A percentile compares a stretch with the other conserved stretches of the same genome.
phyloP scores from a whole-genome alignment of 2,888 invertebrate genomes.

The Epinotia bilunana region DNA sequence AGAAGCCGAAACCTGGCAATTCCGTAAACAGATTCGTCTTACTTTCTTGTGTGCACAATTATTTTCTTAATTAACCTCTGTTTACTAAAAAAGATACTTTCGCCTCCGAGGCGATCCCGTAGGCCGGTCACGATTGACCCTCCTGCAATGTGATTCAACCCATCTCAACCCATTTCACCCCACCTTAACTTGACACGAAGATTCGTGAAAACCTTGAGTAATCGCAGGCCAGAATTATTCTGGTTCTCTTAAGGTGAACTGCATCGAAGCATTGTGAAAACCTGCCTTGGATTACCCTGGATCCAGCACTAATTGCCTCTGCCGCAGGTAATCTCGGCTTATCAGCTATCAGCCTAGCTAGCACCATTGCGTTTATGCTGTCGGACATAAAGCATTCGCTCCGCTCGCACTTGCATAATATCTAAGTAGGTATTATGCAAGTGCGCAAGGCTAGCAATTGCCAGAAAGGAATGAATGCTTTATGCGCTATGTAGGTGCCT shows the following conservation, averaged over 20 bases:
- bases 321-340: neutral
- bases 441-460: too few species aligned
- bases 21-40: neutral
- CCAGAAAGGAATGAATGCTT: too few species aligned
- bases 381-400: too few species aligned
- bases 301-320: neutral
- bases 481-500: too few species aligned
- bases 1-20: too few species aligned
- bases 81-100: neutral
- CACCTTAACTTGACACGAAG: neutral
- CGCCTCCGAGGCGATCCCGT: neutral
- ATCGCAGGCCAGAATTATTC: neutral
- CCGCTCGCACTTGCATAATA: too few species aligned
- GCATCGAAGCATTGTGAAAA: neutral
- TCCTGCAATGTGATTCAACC: neutral
- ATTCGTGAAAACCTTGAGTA: neutral
- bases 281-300: neutral
- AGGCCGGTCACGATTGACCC: neutral
- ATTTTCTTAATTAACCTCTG: constrained; percentile 1
- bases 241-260: neutral
- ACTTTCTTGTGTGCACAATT: neutral
- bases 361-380: too few species aligned
- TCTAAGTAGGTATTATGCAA: too few species aligned
- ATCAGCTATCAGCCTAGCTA: neutral
- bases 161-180: neutral